Base-by-base conservation (phyloP, 2,797 vertebrate species). In the Hafferia zeledoni region DNA sequence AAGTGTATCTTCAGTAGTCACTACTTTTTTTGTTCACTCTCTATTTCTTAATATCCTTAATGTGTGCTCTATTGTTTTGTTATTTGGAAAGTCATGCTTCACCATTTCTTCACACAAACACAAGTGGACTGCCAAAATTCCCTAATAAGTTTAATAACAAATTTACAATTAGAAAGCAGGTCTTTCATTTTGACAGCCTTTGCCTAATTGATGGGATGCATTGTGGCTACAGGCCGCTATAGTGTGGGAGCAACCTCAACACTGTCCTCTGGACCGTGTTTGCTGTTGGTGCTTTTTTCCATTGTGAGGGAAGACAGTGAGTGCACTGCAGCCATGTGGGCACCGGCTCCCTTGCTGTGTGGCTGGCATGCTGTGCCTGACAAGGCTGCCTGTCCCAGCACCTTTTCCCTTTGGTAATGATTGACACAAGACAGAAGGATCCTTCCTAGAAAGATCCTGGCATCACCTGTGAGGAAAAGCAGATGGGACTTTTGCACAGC, bases 391-490 rank as follows among this genome's bases (percentile, higher is more conserved):
- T 28, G 35, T 71, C 46, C 64, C 44, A 20, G 46, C 57, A 80
- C 60, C 68, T 94, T 92, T 80, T 91, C 68, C 53, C 46, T 85
- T 92, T 47, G 46, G 33, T 89, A 93, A 16, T 89, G 89, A 87
- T 85, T 93, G 94, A 92, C 89, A 93, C n/a, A 60, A 92, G 82
- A 89, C 94, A 94, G 94, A 92, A 91, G 71, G 82, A 87, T 74
- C 53, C 75, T 94, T 94, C 87, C 75, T 91, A 74, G 87, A 89
- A 89, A 94, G 89, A 91, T 89, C 56, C 94, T 94, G 89, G 84
- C 80, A 69, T 95, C 86, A 88, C 90, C 92, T 94, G 80, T 71
- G 88, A 71, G 72, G 83, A 72, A 71, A 88, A 90, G 64, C 93
- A 91, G 84, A 94, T 94, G 91, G 87, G 43, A 57, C 78, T 79